Base-by-base conservation (phyloP, 1,140 invertebrate genomes). In the Cherax destructor region DNA sequence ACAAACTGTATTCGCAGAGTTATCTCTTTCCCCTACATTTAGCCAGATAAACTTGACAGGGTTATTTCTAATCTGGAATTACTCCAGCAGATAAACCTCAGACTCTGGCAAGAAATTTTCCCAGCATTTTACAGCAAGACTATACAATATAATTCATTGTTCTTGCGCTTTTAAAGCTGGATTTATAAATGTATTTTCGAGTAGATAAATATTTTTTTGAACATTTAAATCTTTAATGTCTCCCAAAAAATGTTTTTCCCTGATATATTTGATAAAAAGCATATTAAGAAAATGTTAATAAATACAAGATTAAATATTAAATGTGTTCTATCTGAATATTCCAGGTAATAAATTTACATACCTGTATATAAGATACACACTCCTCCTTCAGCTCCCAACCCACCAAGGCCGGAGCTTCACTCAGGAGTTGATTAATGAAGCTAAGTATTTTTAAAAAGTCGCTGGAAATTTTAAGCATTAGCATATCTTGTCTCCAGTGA, bases 1-100 rank as follows among this genome's bases (percentile, higher is more conserved):
- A 74, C n/a, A 65, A 65, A 81, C 79, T 24, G 16, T 81, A 81
- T 81, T 56, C 79, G 56, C 41, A 50, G 79, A n/a, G 56, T 56
- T 56, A 81, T 81, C 24, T 56, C 24, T 47, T 24, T 59, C 50
- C 79, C 79, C 79, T 81, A 81, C 79, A 81, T 81, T 81, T 81
- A 59, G 56, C 56, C 79, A 81, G 79, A 81, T 81, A 81, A 81
- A 59, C 79, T n/a, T 81, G 79, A 56, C 79, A 81, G 79, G 79
- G 79, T 59, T 81, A 81, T 81, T 81, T 81, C 79, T 81, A 81
- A 81, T 81, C 79, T 81, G 18, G 79, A 81, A 81, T 59, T 24
- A 59, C 79, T 56, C 30, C 21, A 18, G 21, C 21, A 81, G 79
- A 56, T 59, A 81, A 24, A 81, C 79, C 24, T 47, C 50, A 50